Evolutionary conservation across 2,113 vertebrate species (phyloP), one percentile per base, ranked within the genome.

Genomic region (Onychostoma macrolepis): DNA sequence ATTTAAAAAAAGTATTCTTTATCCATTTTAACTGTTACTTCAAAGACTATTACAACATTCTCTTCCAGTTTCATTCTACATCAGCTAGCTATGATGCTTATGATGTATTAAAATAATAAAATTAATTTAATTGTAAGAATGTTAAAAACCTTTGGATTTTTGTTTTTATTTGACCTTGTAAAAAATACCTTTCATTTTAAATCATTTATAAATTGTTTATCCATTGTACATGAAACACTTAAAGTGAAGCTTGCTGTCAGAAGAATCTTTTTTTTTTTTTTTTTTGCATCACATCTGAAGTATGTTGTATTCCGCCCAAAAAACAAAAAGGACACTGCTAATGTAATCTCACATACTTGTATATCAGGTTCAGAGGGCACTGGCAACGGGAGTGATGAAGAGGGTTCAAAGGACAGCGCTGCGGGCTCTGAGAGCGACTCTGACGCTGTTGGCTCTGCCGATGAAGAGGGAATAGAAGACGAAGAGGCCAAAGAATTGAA

Each of bases 361-460:
- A n/a, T 17, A 0, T 45, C 93, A 98, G 98, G 97, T 93, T 99
- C 98, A 91, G 98, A 99, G 87, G 97, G 97, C 91, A 99, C 97
- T 89, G 96, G 96, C 88, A 97, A 96, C 83, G 97, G 97, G 89
- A 99, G 97, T 84, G 98, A 99, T 88, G 98, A 98, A 7, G 95
- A 95, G 90, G 97, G 96, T 67, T 98, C 98, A 89, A 99, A 98
- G 93, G 97, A 95, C 89, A 99, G 97, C 87, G 96, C 94, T 77
- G 96, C 96, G 48, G 97, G 96, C 79, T 97, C 97, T 81, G 96
- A 96, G 92, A 98, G 96, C 90, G 97, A 99, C 83, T 97, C 97
- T 1, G 96, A 98, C 80, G 96, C 96, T 80, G 95, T 93, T 77
- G 91, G 91, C 65, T 96, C 97, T 87, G 96, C 94, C 80, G 96